phyloP scores from a whole-genome alignment of 2,888 invertebrate genomes.

The Diogma glabrata region DNA sequence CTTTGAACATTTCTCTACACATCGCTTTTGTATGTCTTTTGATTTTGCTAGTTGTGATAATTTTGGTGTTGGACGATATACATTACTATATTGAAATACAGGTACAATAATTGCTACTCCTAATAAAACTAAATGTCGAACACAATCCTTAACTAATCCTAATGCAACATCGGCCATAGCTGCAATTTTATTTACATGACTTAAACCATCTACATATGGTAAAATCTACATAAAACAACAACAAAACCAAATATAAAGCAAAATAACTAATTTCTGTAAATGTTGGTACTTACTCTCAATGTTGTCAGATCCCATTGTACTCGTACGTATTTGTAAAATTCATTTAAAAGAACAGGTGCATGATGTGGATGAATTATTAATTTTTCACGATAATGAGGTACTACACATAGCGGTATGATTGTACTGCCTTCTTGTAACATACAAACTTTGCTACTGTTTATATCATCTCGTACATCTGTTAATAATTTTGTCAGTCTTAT shows the following conservation, averaged over 20 bases:
- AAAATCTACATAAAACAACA: slow-evolving; percentile 42
- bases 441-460: slow-evolving; percentile 59
- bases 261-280: too few relatives aligned
- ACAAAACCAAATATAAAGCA: not conserved
- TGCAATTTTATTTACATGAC: slow-evolving; percentile 69
- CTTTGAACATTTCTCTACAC: slow-evolving; percentile 56
- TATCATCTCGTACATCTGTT: slow-evolving; percentile 52
- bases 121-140: slow-evolving; percentile 68
- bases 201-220: slow-evolving; percentile 69
- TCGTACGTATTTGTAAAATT: slow-evolving; percentile 47
- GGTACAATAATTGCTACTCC: slow-evolving; percentile 63
- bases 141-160: slow-evolving; percentile 66
- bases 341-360: slow-evolving; percentile 67
- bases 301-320: slow-evolving; percentile 76
- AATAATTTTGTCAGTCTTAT: slow-evolving; percentile 48
- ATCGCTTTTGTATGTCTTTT: slow-evolving; percentile 52
- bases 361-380: slow-evolving; percentile 63
- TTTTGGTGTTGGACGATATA: slow-evolving; percentile 63
- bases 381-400: slow-evolving; percentile 57
- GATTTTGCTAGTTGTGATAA: slow-evolving; percentile 53
- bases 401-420: slow-evolving; percentile 64
- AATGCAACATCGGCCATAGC: slow-evolving; percentile 69
- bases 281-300: slow-evolving; percentile 59
- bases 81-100: slow-evolving; percentile 69
- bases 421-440: slow-evolving; percentile 59